Conservation (phyloP, 35 echinoderm and acorn worm species). For the Heliocidaris tuberculata region DNA sequence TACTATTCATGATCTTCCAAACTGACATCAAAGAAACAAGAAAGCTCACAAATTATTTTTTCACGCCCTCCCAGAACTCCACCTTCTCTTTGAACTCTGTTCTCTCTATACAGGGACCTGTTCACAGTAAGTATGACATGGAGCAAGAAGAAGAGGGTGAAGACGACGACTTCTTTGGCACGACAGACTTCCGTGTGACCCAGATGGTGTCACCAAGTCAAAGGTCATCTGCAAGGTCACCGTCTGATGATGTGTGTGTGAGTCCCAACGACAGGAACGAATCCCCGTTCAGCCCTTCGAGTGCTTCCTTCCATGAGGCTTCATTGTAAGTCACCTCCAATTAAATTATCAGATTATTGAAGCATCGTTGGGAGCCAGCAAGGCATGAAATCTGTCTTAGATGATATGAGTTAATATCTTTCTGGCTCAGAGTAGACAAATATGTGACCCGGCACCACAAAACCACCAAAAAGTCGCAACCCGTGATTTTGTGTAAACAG, state of each 20-base stretch:
- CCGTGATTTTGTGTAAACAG: too few relatives aligned
- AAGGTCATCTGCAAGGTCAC: conserved; percentile 30
- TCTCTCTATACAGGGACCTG: conserved; percentile 48
- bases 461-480: too few relatives aligned
- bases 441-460: too few relatives aligned
- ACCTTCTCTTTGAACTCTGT: too few relatives aligned
- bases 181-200: conserved; percentile 70
- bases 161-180: conserved; percentile 33
- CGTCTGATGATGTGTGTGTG: conserved; percentile 13
- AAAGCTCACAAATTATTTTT: too few relatives aligned
- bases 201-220: conserved; percentile 55
- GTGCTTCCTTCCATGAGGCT: conserved; percentile 69
- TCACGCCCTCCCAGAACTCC: too few relatives aligned
- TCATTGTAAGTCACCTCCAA: conserved; percentile 78
- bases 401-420: not conserved
- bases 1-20: too few relatives aligned
- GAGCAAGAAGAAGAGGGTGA: conserved; percentile 48
- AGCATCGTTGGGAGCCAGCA: not conserved
- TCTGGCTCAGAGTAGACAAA: too few relatives aligned
- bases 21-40: too few relatives aligned
- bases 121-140: conserved; percentile 67
- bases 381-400: too few relatives aligned
- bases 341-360: too few relatives aligned
- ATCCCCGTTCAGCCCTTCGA: conserved; percentile 46
- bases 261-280: conserved; percentile 61